Percentiles rank a stretch among this genome's conserved stretches.
Conservation (phyloP, 2,888 invertebrate species). For the Incurvaria masculella region DNA sequence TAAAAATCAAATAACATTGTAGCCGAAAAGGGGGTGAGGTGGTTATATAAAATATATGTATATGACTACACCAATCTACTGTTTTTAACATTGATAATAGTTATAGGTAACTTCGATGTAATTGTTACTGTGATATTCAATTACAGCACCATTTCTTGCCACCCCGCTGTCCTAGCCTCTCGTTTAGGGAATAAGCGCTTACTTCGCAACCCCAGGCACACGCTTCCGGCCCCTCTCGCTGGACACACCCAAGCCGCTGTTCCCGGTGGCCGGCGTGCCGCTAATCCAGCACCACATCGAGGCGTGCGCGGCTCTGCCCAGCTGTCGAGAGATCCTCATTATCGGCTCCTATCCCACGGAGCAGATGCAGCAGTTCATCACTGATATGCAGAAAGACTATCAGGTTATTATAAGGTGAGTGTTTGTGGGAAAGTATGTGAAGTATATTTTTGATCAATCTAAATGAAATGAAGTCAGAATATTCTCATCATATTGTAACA, state of each 20-base stretch:
- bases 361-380: slow-evolving; percentile 84
- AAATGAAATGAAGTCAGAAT: too few species aligned
- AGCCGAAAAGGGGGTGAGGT: too few species aligned
- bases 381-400: slow-evolving; percentile 80
- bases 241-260: slow-evolving; percentile 96
- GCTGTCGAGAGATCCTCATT: slow-evolving; percentile 86
- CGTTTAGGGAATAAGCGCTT: too few species aligned
- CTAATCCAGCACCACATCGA: slow-evolving; percentile 97
- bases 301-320: slow-evolving; percentile 76
- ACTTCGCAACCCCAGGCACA: slow-evolving; percentile 74
- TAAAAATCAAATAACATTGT: too few species aligned
- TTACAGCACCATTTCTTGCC: neutral
- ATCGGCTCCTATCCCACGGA: slow-evolving; percentile 89
- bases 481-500: too few species aligned
- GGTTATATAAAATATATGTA: too few species aligned
- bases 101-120: neutral
- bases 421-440: too few species aligned
- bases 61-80: too few species aligned
- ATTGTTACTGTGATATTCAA: neutral
- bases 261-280: slow-evolving; percentile 95
- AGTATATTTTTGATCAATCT: too few species aligned
- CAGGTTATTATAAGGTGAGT: slow-evolving; percentile 72
- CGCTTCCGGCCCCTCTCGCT: slow-evolving; percentile 94
- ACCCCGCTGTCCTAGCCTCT: neutral
- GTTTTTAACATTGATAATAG: neutral